These are phyloP conservation scores for Agraylea sexmaculata DNA, from an alignment of 1,140 invertebrate genomes.

Conservation along the genomic window DNA sequence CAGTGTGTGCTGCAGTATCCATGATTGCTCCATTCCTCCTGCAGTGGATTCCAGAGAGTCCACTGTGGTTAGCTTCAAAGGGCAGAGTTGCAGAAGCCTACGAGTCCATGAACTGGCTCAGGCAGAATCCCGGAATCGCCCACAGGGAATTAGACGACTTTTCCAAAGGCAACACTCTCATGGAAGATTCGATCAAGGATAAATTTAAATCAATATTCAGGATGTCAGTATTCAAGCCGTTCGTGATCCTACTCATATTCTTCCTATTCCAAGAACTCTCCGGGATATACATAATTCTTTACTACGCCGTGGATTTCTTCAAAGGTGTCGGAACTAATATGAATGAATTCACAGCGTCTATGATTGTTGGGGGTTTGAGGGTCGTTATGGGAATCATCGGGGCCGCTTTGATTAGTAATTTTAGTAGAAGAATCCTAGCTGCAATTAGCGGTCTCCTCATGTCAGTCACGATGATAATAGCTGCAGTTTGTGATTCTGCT, in stretches of 20 bases:
- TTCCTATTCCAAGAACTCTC: constrained; percentile 60
- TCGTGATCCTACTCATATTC: constrained; percentile 48
- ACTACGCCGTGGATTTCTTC: constrained; percentile 61
- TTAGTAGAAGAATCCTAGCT: constrained; percentile 54
- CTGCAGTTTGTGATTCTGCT: constrained; percentile 39
- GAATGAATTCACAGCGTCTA: constrained; percentile 56
- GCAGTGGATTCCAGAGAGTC: constrained; percentile 57
- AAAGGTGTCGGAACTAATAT: constrained; percentile 52
- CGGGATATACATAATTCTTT: constrained; percentile 65
- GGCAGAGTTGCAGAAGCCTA: constrained; percentile 43
- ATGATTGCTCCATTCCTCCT: constrained; percentile 45
- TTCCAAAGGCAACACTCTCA: constrained; percentile 32
- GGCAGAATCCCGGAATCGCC: constrained; percentile 41
- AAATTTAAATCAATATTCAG: constrained; percentile 26
- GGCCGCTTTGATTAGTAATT: constrained; percentile 55
- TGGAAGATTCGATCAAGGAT: constrained; percentile 31
- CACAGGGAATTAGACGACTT: constrained; percentile 47
- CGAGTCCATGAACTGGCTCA: constrained; percentile 42
- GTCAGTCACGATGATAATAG: constrained; percentile 46
- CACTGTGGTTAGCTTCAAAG: constrained; percentile 46
- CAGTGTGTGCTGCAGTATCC: constrained; percentile 46
- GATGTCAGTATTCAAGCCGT: constrained; percentile 46
- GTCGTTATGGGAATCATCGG: constrained; percentile 55
- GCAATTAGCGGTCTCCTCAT: constrained; percentile 52
- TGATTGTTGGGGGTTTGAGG: constrained; percentile 59